These are phyloP conservation scores for Podarcis cretensis DNA, from an alignment of 2,113 vertebrate species.

Conservation along the genomic window DNA sequence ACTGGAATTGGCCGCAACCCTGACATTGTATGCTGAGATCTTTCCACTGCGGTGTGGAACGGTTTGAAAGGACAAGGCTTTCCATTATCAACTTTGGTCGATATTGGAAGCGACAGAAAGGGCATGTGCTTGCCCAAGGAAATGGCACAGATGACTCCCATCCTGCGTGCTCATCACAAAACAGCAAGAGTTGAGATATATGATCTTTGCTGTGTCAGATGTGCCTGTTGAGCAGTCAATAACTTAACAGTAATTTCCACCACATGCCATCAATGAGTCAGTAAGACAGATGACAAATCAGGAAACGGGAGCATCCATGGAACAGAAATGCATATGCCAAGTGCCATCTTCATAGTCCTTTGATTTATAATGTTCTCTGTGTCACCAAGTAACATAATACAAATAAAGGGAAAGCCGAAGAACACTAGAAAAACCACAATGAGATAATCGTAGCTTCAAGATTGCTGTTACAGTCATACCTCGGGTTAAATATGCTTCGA, in stretches of 20 bases:
- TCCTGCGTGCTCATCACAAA: neutral
- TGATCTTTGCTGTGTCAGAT: neutral
- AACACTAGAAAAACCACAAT: neutral
- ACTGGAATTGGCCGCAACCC: neutral
- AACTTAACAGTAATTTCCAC: neutral
- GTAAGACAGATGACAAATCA: conserved; percentile 1
- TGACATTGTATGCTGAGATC: neutral
- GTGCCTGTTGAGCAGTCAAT: neutral
- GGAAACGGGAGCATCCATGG: neutral
- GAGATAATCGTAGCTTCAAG: neutral
- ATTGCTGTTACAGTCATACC: accelerated
- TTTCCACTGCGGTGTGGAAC: conserved; percentile 1
- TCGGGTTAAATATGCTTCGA: too few species aligned
- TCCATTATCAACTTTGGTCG: neutral
- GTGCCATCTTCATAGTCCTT: neutral
- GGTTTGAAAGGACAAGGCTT: neutral
- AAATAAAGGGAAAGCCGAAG: conserved; percentile 10
- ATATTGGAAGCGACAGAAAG: neutral
- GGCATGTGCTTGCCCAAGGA: neutral
- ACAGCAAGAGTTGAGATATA: neutral
- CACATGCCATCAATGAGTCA: neutral
- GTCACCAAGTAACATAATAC: conserved; percentile 10
- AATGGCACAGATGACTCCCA: neutral
- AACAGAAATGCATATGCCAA: neutral
- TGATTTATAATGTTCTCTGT: conserved; percentile 19